A percentile compares a stretch with the other conserved stretches of the same genome.
Conservation (phyloP, 35 echinoderm and acorn worm genomes). For the Apostichopus californicus region DNA sequence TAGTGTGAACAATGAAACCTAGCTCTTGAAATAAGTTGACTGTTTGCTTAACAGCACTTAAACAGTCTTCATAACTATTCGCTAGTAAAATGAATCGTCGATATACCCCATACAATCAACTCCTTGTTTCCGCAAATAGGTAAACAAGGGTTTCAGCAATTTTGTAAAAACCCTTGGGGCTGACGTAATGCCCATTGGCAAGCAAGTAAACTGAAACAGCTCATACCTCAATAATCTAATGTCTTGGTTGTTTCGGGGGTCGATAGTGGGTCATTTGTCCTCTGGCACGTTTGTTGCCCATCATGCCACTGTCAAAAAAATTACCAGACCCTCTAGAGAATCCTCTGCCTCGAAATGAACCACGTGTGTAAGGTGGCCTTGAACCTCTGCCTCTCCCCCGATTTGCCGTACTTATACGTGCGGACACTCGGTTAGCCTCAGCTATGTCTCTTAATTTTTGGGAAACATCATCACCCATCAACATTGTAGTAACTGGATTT, state of each 20-base stretch:
- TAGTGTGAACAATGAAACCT: too few species aligned
- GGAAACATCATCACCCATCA: conserved; percentile 27
- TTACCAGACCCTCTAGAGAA: background rate
- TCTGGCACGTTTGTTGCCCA: background rate
- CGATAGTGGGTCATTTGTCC: background rate
- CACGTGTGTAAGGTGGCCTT: background rate
- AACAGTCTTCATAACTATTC: background rate
- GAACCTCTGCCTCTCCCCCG: background rate
- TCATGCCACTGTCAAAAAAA: too few species aligned
- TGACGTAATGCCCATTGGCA: conserved; percentile 51
- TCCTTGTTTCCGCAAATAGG: background rate
- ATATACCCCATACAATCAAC: background rate
- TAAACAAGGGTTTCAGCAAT: conserved; percentile 39
- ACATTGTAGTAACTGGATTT: background rate
- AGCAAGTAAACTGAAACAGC: conserved; percentile 60
- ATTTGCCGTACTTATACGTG: background rate
- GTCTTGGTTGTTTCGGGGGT: background rate
- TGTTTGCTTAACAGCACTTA: too few species aligned
- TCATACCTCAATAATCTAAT: background rate
- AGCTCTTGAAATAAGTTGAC: too few species aligned
- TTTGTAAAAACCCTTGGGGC: conserved; percentile 50
- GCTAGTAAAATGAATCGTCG: background rate
- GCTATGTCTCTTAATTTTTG: background rate
- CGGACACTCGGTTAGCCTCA: background rate
- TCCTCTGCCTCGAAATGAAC: background rate